These are phyloP conservation scores for Conistra vaccinii DNA, from an alignment of 2,888 invertebrate species.

Conservation along the genomic window DNA sequence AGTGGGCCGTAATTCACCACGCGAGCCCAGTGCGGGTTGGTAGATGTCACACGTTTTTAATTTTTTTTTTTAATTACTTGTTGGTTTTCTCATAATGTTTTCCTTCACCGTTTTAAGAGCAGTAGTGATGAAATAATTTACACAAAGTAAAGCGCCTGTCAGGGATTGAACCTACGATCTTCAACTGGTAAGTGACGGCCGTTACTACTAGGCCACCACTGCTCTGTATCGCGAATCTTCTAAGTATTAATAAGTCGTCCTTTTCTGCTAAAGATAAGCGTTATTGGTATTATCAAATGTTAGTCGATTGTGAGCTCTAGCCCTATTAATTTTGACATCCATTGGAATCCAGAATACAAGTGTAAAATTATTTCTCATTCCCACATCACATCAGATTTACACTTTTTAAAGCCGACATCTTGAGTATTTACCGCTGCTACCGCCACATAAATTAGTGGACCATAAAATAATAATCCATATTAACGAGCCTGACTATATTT, in stretches of 20 bases:
- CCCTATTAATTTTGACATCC: constrained; percentile 29
- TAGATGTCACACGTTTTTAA: too few relatives aligned
- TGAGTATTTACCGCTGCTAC: constrained; percentile 46
- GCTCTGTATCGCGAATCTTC: background rate
- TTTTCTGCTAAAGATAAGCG: background rate
- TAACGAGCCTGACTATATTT: constrained; percentile 55
- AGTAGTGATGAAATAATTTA: too few relatives aligned
- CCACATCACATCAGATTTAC: constrained; percentile 54
- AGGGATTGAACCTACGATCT: too few relatives aligned
- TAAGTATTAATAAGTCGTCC: background rate
- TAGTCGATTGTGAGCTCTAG: background rate
- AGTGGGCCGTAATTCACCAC: too few relatives aligned
- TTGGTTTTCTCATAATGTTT: too few relatives aligned
- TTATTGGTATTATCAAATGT: background rate
- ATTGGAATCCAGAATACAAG: constrained; percentile 39
- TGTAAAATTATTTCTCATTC: constrained; percentile 41
- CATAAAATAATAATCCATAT: constrained; percentile 60
- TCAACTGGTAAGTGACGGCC: too few relatives aligned
- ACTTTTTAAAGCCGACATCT: constrained; percentile 55
- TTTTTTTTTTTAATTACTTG: too few relatives aligned
- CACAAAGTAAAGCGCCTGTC: too few relatives aligned
- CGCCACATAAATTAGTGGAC: constrained; percentile 57
- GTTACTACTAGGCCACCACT: too few relatives aligned
- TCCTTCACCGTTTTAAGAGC: too few relatives aligned
- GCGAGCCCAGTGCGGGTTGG: too few relatives aligned